These are phyloP conservation scores for Eupithecia tripunctaria DNA, from an alignment of 2,888 invertebrate species.

Conservation along the genomic window DNA sequence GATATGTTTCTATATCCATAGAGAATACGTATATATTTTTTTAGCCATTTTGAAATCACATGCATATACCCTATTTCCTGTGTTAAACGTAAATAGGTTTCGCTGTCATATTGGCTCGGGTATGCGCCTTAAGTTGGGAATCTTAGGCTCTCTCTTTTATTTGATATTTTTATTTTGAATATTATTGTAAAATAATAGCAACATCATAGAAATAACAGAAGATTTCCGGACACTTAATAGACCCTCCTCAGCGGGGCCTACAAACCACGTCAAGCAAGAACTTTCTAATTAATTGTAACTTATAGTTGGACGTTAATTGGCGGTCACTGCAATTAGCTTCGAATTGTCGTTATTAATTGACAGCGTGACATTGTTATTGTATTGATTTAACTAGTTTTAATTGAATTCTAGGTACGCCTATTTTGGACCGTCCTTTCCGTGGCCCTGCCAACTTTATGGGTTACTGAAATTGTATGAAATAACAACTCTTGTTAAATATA, in stretches of 20 bases:
- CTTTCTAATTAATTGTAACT: conserved; percentile 12
- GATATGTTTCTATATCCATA: no score
- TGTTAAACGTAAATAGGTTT: no score
- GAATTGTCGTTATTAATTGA: conserved; percentile 7
- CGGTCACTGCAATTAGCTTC: neutral
- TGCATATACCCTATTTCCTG: no score
- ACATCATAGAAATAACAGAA: neutral
- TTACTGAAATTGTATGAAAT: neutral
- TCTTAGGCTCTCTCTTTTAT: no score
- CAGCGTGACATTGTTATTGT: neutral
- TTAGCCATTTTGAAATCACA: no score
- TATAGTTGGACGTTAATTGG: conserved; percentile 12
- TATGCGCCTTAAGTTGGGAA: no score
- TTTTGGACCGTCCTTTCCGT: neutral
- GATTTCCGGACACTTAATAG: neutral
- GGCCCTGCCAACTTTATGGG: neutral
- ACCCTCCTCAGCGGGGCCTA: neutral
- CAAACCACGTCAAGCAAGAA: conserved; percentile 7
- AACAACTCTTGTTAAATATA: neutral
- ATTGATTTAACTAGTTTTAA: neutral
- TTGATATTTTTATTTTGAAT: no score
- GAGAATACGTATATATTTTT: no score
- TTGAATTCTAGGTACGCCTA: neutral
- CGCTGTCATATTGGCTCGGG: no score
- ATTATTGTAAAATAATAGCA: neutral